Base-by-base conservation (phyloP, 1,140 invertebrate genomes). In the Drosophila lowei region DNA sequence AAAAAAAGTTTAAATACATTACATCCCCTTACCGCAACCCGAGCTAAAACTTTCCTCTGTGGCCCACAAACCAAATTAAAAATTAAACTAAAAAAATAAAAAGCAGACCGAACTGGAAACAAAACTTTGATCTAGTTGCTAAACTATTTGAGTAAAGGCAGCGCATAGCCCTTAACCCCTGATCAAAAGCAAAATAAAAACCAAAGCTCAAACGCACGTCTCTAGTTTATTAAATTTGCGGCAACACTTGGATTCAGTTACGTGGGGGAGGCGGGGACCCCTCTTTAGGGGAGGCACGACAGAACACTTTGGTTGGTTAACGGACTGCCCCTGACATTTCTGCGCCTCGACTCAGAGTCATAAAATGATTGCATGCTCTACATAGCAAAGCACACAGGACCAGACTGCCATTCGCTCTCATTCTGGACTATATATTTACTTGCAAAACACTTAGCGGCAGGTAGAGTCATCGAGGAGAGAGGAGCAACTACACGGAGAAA, bases 281-380 rank as follows among this genome's bases (percentile, higher is more conserved):
- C 30, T 9, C 30, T 30, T 30, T 30, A 30, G 30, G 9, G 2
- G 30, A 25, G 38, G 42, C 6, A 46, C 44, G 53, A 53, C 2
- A 5, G 68, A 42, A 72, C 49, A 63, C 50, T 55, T 62, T 62
- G 70, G 70, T 54, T 57, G 70, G 58, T 67, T 83, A 52, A 48
- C 72, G 71, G 57, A 65, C 80, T 84, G 80, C 67, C 80, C 80
- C 80, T 84, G 80, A 85, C 81, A 86, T 85, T 85, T 86, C 72
- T 60, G 67, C 77, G 77, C 46, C 53, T 57, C 52, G 64, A 56
- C 79, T 77, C 68, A 59, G 81, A 80, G 81, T 85, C 81, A 74
- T 86, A 85, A 86, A 85, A 85, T 86, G 81, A 85, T 85, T 84
- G 80, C 80, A 84, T 71, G 81, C 64, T 84, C 80, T 79, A 84